Conservation (phyloP, 2,888 invertebrate species). For the Drosophila antonietae region DNA sequence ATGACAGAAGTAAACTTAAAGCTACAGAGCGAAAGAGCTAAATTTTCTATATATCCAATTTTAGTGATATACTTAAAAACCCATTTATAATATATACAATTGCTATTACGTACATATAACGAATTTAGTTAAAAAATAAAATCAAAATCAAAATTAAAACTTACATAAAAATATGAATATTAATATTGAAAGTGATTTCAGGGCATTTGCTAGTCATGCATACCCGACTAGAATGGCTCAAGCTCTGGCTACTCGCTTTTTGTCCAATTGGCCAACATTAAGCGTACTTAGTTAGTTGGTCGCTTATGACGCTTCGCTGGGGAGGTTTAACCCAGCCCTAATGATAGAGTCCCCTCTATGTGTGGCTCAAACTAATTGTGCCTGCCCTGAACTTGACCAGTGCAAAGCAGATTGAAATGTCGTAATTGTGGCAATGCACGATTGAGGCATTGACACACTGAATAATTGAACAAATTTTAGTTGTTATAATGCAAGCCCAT, state of each 20-base stretch:
- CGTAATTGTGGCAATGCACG: neutral
- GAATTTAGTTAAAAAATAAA: no score
- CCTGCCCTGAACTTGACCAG: conserved; percentile 32
- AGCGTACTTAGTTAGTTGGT: conserved; percentile 18
- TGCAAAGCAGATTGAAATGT: conserved; percentile 6
- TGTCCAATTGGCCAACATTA: conserved; percentile 30
- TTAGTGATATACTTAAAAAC: no score
- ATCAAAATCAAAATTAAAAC: no score
- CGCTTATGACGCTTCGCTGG: neutral
- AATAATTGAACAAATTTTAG: neutral
- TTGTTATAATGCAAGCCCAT: conserved; percentile 9
- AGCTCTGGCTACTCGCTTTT: conserved; percentile 1
- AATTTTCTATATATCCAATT: no score
- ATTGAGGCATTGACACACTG: conserved; percentile 1
- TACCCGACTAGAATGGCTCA: neutral
- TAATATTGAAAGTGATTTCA: no score
- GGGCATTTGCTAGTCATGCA: neutral
- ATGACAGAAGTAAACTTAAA: neutral
- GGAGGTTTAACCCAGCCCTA: conserved; percentile 11
- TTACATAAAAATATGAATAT: no score
- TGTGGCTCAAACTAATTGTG: conserved; percentile 28
- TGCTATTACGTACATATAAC: no score
- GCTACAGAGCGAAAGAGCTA: neutral
- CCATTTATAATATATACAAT: no score
- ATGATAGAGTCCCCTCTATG: conserved; percentile 15